These are phyloP conservation scores for Plutomurus gul DNA, from an alignment of 1,140 invertebrate genomes.

Conservation along the genomic window DNA sequence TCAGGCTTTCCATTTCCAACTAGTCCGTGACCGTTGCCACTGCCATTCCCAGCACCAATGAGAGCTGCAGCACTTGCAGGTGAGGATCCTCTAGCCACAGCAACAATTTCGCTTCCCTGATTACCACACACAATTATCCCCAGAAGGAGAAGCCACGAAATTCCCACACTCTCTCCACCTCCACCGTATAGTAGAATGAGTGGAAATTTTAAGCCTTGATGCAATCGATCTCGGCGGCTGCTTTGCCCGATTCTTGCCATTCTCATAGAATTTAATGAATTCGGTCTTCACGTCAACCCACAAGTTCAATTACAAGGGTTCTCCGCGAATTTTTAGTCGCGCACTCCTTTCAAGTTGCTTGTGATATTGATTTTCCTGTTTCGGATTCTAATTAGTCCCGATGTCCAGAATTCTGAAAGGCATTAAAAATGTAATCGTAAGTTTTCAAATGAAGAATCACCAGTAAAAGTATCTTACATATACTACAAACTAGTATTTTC, in stretches of 20 bases:
- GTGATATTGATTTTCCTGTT: too few species aligned
- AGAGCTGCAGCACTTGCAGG: neutral
- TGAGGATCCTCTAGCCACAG: neutral
- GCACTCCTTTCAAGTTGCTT: too few species aligned
- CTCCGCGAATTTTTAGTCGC: too few species aligned
- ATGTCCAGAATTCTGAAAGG: too few species aligned
- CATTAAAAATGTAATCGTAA: too few species aligned
- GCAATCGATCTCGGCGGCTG: neutral
- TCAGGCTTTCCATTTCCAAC: constrained; percentile 36
- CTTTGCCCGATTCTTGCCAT: neutral
- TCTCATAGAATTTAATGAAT: neutral
- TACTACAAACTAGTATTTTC: too few species aligned
- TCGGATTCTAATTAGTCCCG: too few species aligned
- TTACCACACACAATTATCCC: constrained; percentile 46
- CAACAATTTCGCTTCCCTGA: constrained; percentile 45
- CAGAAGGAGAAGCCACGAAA: constrained; percentile 32
- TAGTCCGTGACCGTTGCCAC: neutral
- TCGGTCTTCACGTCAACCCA: too few species aligned
- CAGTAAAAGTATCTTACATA: too few species aligned
- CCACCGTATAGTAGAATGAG: neutral
- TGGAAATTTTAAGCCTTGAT: constrained; percentile 15
- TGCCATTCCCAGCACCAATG: neutral
- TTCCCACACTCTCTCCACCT: constrained; percentile 1
- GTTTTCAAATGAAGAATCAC: too few species aligned
- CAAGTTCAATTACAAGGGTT: too few species aligned